Evolutionary conservation across 2,888 invertebrate species (phyloP).

Genomic region (Stenoptilia bipunctidactyla): DNA sequence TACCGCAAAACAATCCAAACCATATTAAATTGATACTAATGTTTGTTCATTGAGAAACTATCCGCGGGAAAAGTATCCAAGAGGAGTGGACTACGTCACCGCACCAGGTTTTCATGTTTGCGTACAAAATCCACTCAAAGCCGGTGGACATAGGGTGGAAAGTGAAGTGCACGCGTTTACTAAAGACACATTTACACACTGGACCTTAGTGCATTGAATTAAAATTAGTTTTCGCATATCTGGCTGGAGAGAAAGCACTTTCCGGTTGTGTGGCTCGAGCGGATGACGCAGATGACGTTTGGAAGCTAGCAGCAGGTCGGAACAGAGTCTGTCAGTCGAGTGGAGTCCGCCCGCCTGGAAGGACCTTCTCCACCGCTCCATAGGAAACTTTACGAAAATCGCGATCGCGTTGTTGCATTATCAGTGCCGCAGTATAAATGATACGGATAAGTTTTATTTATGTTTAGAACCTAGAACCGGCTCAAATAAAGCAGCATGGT

Average conservation of each 20-base stretch:
- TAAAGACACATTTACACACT: background rate
- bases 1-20: too few relatives aligned
- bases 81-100: conserved; percentile 45
- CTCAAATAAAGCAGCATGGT: conserved; percentile 19
- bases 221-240: conserved; percentile 31
- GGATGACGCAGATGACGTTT: conserved; percentile 62
- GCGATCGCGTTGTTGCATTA: conserved; percentile 27
- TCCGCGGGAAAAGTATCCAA: conserved; percentile 52
- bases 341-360: conserved; percentile 38
- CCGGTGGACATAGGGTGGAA: conserved; percentile 28
- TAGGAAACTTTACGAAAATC: conserved; percentile 7
- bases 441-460: conserved; percentile 23
- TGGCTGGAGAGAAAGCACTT: conserved; percentile 61
- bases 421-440: conserved; percentile 27
- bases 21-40: conserved; percentile 17
- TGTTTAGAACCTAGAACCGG: conserved; percentile 20
- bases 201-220: conserved; percentile 33
- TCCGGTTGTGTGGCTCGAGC: conserved; percentile 48
- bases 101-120: conserved; percentile 14
- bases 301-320: conserved; percentile 21
- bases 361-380: conserved; percentile 20
- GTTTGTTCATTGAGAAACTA: conserved; percentile 36
- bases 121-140: conserved; percentile 28
- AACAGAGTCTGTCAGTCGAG: conserved; percentile 34
- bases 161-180: conserved; percentile 17